phyloP scores from a whole-genome alignment of 2,113 vertebrate species.

The Hyperopisus bebe region DNA sequence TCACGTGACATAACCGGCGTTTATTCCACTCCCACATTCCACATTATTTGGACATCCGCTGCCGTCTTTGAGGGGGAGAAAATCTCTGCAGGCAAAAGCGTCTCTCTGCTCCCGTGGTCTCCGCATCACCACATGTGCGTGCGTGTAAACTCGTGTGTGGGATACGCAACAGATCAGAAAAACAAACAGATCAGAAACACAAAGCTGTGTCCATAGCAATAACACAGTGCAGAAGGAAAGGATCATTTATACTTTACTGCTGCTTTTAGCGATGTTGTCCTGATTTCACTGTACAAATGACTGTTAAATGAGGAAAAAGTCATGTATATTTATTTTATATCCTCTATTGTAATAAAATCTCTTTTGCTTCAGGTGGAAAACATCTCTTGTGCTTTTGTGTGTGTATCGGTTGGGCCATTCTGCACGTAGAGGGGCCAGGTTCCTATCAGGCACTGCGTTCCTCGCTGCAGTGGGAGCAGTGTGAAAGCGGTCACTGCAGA shows the following conservation, averaged over 20 bases:
- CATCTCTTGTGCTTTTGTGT: neutral
- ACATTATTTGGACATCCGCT: no score
- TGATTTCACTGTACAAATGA: slow-evolving; percentile 73
- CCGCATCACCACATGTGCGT: slow-evolving; percentile 31
- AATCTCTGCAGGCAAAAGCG: neutral
- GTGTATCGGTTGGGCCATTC: neutral
- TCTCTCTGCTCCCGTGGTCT: slow-evolving; percentile 34
- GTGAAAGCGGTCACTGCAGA: neutral
- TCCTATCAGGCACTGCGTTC: neutral
- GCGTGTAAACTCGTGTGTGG: slow-evolving; percentile 39
- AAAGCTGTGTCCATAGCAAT: slow-evolving; percentile 47
- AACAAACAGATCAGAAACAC: slow-evolving; percentile 49
- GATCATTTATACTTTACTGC: slow-evolving; percentile 47
- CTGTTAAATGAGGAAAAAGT: slow-evolving; percentile 77
- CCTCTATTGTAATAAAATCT: slow-evolving; percentile 85
- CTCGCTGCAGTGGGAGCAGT: neutral
- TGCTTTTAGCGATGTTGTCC: slow-evolving; percentile 64
- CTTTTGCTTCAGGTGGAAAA: slow-evolving; percentile 67
- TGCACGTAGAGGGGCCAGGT: neutral
- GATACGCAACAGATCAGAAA: slow-evolving; percentile 51
- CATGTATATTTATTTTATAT: slow-evolving; percentile 87
- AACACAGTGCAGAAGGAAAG: slow-evolving; percentile 33
- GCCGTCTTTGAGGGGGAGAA: neutral
- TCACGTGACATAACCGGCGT: neutral
- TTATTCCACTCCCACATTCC: neutral